These are phyloP conservation scores for Drosophila niveifrons DNA, from an alignment of 2,888 invertebrate species.

Conservation along the genomic window DNA sequence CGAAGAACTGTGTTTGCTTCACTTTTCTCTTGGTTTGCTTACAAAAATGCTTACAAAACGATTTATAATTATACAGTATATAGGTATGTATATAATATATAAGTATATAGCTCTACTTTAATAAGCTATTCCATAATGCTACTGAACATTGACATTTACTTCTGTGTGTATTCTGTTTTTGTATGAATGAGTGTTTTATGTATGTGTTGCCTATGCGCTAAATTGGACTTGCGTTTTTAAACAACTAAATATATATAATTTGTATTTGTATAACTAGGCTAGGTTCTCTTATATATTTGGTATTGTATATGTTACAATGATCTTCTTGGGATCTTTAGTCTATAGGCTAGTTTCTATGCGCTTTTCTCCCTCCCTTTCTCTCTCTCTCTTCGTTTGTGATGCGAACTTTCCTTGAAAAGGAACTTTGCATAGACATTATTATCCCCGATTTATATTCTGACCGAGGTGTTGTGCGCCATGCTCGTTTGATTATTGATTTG, in stretches of 20 bases:
- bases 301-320: constrained; percentile 78
- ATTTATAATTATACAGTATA: constrained; percentile 41
- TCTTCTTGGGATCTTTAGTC: constrained; percentile 70
- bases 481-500: constrained; percentile 54
- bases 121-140: constrained; percentile 38
- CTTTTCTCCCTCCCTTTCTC: constrained; percentile 15
- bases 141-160: constrained; percentile 49
- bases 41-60: constrained; percentile 55
- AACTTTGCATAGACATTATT: constrained; percentile 26
- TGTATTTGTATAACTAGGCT: constrained; percentile 74
- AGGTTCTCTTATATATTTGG: constrained; percentile 61
- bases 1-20: constrained; percentile 7
- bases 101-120: constrained; percentile 13
- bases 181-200: constrained; percentile 19
- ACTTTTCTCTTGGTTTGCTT: constrained; percentile 24
- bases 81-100: constrained; percentile 20
- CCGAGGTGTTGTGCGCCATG: constrained; percentile 48
- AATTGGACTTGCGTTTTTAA: constrained; percentile 53
- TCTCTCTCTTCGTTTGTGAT: constrained; percentile 6
- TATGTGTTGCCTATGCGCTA: constrained; percentile 43
- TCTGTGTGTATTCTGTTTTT: constrained; percentile 16
- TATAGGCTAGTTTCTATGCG: constrained; percentile 67
- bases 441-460: constrained; percentile 23
- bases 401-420: constrained; percentile 47
- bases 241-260: constrained; percentile 46